Evolutionary conservation across 2,113 vertebrate genomes (phyloP), one percentile per base, ranked within the genome.

Genomic region (Neogale vison): DNA sequence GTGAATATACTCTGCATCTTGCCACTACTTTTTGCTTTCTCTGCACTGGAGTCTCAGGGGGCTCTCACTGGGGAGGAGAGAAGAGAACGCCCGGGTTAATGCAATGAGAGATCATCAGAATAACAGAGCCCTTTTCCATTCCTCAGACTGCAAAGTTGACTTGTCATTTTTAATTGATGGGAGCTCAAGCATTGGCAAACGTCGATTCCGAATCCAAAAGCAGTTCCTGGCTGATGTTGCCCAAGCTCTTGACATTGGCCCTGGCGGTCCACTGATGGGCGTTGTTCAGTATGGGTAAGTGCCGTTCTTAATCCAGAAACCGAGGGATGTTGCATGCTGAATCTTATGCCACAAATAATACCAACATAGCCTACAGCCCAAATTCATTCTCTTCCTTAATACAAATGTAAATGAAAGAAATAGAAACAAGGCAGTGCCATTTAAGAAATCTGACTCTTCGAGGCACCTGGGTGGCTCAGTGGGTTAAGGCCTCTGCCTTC

Each of bases 181-280:
- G 74, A 99, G 99, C 97, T 99, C 99, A 98, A 99, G 99, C 99
- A 99, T 99, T 0, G 99, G 99, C 29, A 99, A 99, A 87, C 99
- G 99, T 0, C 99, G 99, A 24, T 99, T 99, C 97, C 99, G 98
- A 97, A 99, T 99, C 97, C 99, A 99, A 98, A 99, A 99, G 98
- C 99, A 99, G 95, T 99, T 99, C 98, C 98, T 99, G 55, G 87
- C 97, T 26, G 99, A 99, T 0, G 84, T 99, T 74, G 99, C 99
- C 72, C 99, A 99, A 96, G 98, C 98, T 65, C 99, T 99, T 21
- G 99, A 99, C 83, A 98, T 99, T 0, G 99, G 99, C 65, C 97
- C 98, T 0, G 97, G 98, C 0, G 99, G 99, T 36, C 99, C 99
- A 69, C 99, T 99, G 98, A 99, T 99, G 99, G 99, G 99, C 34